phyloP scores from a whole-genome alignment of 2,797 vertebrate species.

The Pristis pectinata region DNA sequence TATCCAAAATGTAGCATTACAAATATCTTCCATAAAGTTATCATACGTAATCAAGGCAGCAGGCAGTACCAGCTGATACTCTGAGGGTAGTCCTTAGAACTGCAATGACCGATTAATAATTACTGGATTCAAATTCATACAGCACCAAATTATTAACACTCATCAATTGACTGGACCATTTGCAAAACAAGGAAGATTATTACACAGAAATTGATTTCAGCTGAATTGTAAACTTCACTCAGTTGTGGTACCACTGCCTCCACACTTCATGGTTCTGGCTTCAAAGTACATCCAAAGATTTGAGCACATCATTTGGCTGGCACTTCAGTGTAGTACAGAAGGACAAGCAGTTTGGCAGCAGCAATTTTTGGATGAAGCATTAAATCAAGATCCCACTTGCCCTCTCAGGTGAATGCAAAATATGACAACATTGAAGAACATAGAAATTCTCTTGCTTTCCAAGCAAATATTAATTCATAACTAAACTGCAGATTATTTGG shows the following conservation, averaged over 20 bases:
- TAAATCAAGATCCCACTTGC: background rate
- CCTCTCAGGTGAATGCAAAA: background rate
- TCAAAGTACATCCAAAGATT: background rate
- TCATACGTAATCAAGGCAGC: background rate
- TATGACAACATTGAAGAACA: background rate
- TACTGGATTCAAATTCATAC: background rate
- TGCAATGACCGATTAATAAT: background rate
- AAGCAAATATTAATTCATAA: background rate
- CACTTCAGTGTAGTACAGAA: background rate
- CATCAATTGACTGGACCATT: background rate
- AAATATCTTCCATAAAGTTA: background rate
- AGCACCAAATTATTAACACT: background rate
- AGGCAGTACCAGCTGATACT: background rate
- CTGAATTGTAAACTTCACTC: background rate
- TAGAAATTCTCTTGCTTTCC: background rate
- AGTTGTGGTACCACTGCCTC: background rate
- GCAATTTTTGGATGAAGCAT: background rate
- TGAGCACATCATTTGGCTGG: background rate
- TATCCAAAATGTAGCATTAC: background rate
- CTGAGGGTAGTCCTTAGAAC: background rate
- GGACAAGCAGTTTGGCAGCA: background rate
- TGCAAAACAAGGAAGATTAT: background rate
- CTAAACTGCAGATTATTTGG: background rate
- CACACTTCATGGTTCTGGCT: background rate
- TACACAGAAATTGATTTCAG: background rate